A percentile compares a stretch with the other conserved stretches of the same genome.
phyloP scores from a whole-genome alignment of 2,113 vertebrate species.

The Aspidoscelis tigris region DNA sequence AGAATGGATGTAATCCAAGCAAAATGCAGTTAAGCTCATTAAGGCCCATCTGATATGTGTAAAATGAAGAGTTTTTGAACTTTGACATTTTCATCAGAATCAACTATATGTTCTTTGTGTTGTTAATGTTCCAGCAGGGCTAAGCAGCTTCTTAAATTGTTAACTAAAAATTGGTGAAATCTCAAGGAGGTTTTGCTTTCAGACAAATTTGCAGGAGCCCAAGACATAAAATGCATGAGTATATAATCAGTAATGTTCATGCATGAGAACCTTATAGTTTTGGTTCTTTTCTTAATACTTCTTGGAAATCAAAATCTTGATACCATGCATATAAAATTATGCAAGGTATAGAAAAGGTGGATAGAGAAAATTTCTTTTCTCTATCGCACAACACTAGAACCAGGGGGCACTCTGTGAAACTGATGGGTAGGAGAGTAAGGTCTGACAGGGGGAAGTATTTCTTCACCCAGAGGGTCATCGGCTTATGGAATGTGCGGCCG shows the following conservation, averaged over 20 bases:
- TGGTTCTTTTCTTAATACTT: constrained; percentile 55
- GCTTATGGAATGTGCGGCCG: no score
- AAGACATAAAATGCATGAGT: constrained; percentile 59
- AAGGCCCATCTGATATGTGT: not conserved
- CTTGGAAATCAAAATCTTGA: no score
- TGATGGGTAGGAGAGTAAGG: no score
- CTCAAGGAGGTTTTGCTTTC: constrained; percentile 52
- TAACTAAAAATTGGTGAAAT: constrained; percentile 59
- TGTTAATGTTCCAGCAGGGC: constrained; percentile 23
- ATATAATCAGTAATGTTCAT: constrained; percentile 67
- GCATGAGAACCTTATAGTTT: constrained; percentile 62
- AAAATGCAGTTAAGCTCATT: not conserved
- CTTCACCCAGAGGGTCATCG: no score
- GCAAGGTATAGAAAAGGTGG: no score
- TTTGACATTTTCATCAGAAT: not conserved
- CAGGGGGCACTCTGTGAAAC: no score
- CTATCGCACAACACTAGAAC: no score
- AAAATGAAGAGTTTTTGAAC: constrained; percentile 22
- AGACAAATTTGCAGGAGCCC: constrained; percentile 50
- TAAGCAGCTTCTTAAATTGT: constrained; percentile 60
- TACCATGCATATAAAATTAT: no score
- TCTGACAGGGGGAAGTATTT: no score
- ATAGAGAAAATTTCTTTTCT: no score
- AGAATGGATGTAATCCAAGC: not conserved
- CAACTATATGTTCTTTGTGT: constrained; percentile 14